phyloP scores from a whole-genome alignment of 2,888 invertebrate genomes.

The Desoria tigrina region DNA sequence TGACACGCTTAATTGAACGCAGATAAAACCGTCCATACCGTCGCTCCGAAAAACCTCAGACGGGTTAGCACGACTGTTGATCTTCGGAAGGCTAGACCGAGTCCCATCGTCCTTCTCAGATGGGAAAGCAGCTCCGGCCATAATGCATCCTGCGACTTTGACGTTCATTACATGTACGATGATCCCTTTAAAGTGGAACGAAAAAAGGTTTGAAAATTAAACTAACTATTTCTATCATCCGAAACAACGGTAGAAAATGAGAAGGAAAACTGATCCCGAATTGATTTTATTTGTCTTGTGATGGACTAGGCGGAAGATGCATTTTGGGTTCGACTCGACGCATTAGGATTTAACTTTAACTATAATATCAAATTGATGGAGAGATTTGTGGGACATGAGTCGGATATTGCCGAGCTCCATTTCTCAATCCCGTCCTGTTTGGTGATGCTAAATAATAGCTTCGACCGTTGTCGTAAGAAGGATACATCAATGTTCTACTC shows the following conservation, averaged over 20 bases:
- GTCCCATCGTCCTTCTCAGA: constrained; percentile 28
- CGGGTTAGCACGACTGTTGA: constrained; percentile 24
- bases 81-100: constrained; percentile 15
- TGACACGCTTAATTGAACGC: no score
- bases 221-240: not conserved
- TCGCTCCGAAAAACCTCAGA: constrained; percentile 25
- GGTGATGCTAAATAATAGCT: constrained; percentile 31
- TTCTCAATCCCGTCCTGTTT: constrained; percentile 39
- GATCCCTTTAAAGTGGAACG: constrained; percentile 27
- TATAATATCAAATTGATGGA: constrained; percentile 33
- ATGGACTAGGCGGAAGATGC: constrained; percentile 30
- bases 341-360: constrained; percentile 28
- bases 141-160: constrained; percentile 44
- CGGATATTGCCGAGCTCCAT: not conserved
- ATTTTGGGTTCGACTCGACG: constrained; percentile 35
- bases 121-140: constrained; percentile 44
- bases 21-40: not conserved
- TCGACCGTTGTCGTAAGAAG: constrained; percentile 42
- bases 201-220: no score
- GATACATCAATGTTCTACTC: no score
- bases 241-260: not conserved
- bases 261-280: not conserved
- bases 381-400: constrained; percentile 27
- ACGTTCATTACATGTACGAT: constrained; percentile 41
- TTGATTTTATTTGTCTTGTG: not conserved